Base-by-base conservation (phyloP, 2,113 vertebrate species). In the Cheirogaleus medius region DNA sequence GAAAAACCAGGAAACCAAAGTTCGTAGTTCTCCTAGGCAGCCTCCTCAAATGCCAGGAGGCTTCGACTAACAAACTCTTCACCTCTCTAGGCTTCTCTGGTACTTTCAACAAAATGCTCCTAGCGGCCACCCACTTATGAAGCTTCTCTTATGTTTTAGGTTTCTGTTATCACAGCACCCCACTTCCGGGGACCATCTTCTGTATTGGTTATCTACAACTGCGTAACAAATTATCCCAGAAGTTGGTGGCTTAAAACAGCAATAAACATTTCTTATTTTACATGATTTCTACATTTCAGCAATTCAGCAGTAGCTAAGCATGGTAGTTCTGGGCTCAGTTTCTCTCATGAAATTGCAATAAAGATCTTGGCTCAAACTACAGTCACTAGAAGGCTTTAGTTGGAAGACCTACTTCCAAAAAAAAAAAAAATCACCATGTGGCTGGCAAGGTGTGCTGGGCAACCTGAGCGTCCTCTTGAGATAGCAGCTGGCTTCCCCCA, bases 401-500 rank as follows among this genome's bases (percentile, higher is more conserved):
- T 25, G 14, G 1, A 5, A 66, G 76, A 34, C 25, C 7, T 15
- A 27, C 44, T 54, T 76, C 18, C 25, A 44, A 56, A 49, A 32
- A 32, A 32, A 47, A 56, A 39, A 39, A 37, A 32, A 32, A 34
- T 34, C 56, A 4, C 14, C 3, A 0, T 0, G 1, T 25, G 47
- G 12, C n/a, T 25, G 15, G 7, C 25, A 12, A 52, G 2, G 12
- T 63, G 52, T 13, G 73, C 81, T 0, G 1, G 8, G 17, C 20
- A 58, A 4, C 13, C 14, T 5, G 2, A 42, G 44, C 2, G 20
- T 10, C 47, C 3, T 78, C 3, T 0, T 32, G 66, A 27, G 3
- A 10, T 1, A 9, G 9, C 6, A 63, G 3, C 12, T 54, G 44
- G 5, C 20, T 8, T 27, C 60, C 44, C 7, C 7, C 12, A 0